Conservation (phyloP, 64 coral and sea anemone genomes). For the Cladopsammia gracilis region DNA sequence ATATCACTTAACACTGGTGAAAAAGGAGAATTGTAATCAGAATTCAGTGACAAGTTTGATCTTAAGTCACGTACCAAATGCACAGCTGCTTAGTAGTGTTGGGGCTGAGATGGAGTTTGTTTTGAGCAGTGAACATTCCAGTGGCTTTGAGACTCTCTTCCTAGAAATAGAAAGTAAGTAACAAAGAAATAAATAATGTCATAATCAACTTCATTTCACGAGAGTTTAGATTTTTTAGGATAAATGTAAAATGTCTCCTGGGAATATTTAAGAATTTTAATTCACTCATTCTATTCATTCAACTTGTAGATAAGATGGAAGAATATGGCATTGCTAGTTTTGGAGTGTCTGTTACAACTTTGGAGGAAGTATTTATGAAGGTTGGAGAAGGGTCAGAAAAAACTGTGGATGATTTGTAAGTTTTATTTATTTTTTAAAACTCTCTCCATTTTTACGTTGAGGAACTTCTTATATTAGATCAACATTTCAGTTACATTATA, state of each 20-base stretch:
- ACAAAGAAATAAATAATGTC: too few relatives aligned
- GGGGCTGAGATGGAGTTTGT: conserved; percentile 95
- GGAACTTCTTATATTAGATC: too few relatives aligned
- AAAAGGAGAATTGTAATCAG: conserved; percentile 77
- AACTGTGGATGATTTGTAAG: conserved; percentile 93
- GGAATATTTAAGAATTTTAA: too few relatives aligned
- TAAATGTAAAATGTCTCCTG: too few relatives aligned
- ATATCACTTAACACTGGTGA: conserved; percentile 90
- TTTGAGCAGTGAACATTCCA: conserved; percentile 75
- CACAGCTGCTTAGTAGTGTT: conserved; percentile 90
- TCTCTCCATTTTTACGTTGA: too few relatives aligned
- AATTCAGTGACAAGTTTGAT: conserved; percentile 77
- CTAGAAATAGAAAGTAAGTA: conserved; percentile 93
- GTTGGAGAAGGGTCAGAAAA: conserved; percentile 94
- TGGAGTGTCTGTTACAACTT: conserved; percentile 94
- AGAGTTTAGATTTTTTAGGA: too few relatives aligned
- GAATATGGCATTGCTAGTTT: conserved; percentile 93
- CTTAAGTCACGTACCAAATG: conserved; percentile 69
- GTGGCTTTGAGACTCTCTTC: conserved; percentile 83
- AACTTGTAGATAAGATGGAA: conserved; percentile 60
- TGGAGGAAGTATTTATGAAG: conserved; percentile 99
- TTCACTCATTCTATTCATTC: not conserved
- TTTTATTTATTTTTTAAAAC: not conserved
- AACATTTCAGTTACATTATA: too few relatives aligned
- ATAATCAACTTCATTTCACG: too few relatives aligned